Evolutionary conservation across 1,140 invertebrate species (phyloP).

Genomic region (Ceratina australensis): DNA sequence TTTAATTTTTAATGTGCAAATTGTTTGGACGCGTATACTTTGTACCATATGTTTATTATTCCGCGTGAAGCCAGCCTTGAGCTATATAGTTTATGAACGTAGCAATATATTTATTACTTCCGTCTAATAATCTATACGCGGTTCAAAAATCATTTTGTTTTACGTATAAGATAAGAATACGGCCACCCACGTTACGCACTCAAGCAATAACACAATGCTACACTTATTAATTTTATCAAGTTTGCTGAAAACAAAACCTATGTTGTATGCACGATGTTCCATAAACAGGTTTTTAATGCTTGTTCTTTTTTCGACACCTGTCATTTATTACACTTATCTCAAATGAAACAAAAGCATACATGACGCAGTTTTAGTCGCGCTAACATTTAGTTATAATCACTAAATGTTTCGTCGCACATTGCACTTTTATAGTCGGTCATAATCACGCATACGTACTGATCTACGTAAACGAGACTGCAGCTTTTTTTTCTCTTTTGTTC

Average conservation of each 20-base stretch:
- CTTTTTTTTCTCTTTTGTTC: conserved; percentile 8
- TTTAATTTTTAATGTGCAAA: background rate
- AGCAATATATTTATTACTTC: background rate
- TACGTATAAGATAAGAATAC: conserved; percentile 9
- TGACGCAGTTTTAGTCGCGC: background rate
- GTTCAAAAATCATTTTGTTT: background rate
- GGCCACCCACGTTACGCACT: background rate
- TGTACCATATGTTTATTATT: background rate
- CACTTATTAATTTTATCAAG: background rate
- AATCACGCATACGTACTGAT: background rate
- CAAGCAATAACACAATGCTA: background rate
- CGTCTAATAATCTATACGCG: background rate
- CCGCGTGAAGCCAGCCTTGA: background rate
- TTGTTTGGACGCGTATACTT: background rate
- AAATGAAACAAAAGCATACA: background rate
- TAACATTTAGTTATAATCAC: background rate
- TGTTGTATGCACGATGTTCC: background rate
- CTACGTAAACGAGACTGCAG: background rate
- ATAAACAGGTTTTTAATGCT: background rate
- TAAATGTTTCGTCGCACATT: background rate
- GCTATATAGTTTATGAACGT: background rate
- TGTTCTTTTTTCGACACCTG: background rate
- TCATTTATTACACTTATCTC: no score
- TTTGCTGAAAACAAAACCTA: conserved; percentile 12
- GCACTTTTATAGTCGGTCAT: background rate